Base-by-base conservation (phyloP, 2,797 vertebrate species). In the Crenuchus spilurus region DNA sequence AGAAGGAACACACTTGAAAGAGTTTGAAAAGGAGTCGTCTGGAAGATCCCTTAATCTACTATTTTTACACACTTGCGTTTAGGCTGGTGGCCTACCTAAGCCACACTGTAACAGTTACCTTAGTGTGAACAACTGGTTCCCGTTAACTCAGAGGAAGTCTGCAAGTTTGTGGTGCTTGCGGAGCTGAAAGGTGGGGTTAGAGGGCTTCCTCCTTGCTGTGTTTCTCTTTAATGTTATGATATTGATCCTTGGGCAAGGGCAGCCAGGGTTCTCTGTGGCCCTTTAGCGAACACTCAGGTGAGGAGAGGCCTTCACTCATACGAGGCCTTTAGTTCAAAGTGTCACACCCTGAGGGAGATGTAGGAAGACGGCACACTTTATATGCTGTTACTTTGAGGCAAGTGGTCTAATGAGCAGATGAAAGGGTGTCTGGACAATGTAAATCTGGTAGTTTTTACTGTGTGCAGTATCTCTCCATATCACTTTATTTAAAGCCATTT, bases 41-140 rank as follows among this genome's bases (percentile, higher is more conserved):
- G n/a, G n/a, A 37, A 55, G 57, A 37, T 60, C 44, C 75, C 68
- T 75, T 52, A 70, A 78, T 78, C 65, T 24, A 55, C 11, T 33
- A 33, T 31, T 60, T 61, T 61, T 18, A 62, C 30, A 57, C 35
- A 51, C 73, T 31, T 65, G 42, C 52, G 41, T 49, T 26, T 20
- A 37, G 62, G 31, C 66, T 70, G n/a, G 20, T 70, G 30, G 58
- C 74, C 68, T 66, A 37, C 44, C 33, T 70, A 54, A n/a, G 60
- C 63, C 37, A 4, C 13, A 30, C 75, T 24, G 74, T 76, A 74
- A 75, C 52, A n/a, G 39, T 54, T 69, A 49, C 67, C 37, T 76
- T 54, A 72, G 67, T 39, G 46, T 10, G 42, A 66, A 74, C 61
- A 70, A 69, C 76, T 83, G 79, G 69, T 81, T 75, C 68, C 75